A percentile compares a stretch with the other conserved stretches of the same genome.
phyloP scores from a whole-genome alignment of 1,140 invertebrate genomes.

The Agrilus planipennis region DNA sequence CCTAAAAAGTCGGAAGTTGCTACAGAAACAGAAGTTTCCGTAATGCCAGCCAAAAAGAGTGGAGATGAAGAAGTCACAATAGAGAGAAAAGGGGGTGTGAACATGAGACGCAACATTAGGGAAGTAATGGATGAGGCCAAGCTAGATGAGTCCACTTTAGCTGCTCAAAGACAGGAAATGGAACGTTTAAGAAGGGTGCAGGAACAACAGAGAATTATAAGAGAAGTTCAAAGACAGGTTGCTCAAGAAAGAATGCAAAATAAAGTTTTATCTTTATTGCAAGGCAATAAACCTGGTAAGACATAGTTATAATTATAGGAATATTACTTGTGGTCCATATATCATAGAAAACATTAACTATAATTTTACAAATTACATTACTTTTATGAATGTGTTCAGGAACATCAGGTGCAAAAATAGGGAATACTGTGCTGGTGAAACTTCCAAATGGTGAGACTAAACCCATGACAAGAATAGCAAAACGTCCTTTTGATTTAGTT shows the following conservation, averaged over 20 bases:
- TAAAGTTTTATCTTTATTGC: slow-evolving; percentile 56
- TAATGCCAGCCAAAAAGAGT: slow-evolving; percentile 26
- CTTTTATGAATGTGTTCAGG: slow-evolving; percentile 8
- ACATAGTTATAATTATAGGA: too few species aligned
- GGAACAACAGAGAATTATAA: slow-evolving; percentile 67
- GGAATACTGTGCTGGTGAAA: slow-evolving; percentile 48
- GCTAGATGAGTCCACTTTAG: slow-evolving; percentile 81
- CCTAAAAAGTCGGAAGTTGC: slow-evolving; percentile 24
- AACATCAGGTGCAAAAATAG: slow-evolving; percentile 28
- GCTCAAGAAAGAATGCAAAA: slow-evolving; percentile 52
- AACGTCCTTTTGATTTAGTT: slow-evolving; percentile 34
- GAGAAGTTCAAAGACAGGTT: slow-evolving; percentile 63
- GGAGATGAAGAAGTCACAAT: slow-evolving; percentile 22
- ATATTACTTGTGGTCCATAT: too few species aligned
- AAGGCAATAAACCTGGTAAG: slow-evolving; percentile 40
- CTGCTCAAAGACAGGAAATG: slow-evolving; percentile 83
- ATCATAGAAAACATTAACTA: too few species aligned
- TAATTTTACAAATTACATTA: not conserved
- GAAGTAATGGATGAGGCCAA: slow-evolving; percentile 89
- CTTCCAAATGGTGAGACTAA: slow-evolving; percentile 46
- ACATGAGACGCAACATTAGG: slow-evolving; percentile 71
- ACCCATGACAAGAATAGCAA: slow-evolving; percentile 30
- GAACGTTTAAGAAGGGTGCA: slow-evolving; percentile 75
- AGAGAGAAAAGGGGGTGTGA: slow-evolving; percentile 42
- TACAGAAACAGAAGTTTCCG: slow-evolving; percentile 28